phyloP scores from a whole-genome alignment of 2,888 invertebrate genomes.

The Criorhina ranunculi region DNA sequence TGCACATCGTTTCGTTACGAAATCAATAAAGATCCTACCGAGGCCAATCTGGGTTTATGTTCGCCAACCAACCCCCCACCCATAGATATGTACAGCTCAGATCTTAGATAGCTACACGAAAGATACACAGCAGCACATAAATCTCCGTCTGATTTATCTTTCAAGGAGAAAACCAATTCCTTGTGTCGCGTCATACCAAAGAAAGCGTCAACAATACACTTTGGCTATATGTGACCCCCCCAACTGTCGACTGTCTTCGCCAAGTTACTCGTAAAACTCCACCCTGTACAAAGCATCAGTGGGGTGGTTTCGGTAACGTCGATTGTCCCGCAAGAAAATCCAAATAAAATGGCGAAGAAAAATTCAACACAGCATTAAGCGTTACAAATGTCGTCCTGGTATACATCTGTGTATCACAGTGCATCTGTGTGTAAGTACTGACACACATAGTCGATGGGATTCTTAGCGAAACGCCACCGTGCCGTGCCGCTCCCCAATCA shows the following conservation, averaged over 20 bases:
- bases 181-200: conserved; percentile 60
- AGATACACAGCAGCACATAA: conserved; percentile 77
- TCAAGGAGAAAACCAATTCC: conserved; percentile 75
- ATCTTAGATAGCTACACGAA: conserved; percentile 69
- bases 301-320: conserved; percentile 47
- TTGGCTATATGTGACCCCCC: conserved; percentile 48
- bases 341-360: conserved; percentile 73
- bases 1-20: conserved; percentile 33
- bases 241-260: conserved; percentile 66
- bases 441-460: conserved; percentile 52
- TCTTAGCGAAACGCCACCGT: conserved; percentile 49
- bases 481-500: conserved; percentile 43
- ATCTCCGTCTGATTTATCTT: conserved; percentile 77
- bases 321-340: conserved; percentile 67
- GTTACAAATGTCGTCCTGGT: conserved; percentile 74
- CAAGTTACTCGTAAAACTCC: conserved; percentile 63
- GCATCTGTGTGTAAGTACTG: conserved; percentile 68
- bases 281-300: conserved; percentile 24
- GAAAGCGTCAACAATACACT: conserved; percentile 72
- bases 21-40: conserved; percentile 60
- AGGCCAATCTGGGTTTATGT: conserved; percentile 52
- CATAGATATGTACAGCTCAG: conserved; percentile 66
- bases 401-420: conserved; percentile 54
- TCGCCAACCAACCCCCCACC: conserved; percentile 19
- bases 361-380: conserved; percentile 70